Evolutionary conservation across 2,888 invertebrate species (phyloP).

Genomic region (Xanthia togata): DNA sequence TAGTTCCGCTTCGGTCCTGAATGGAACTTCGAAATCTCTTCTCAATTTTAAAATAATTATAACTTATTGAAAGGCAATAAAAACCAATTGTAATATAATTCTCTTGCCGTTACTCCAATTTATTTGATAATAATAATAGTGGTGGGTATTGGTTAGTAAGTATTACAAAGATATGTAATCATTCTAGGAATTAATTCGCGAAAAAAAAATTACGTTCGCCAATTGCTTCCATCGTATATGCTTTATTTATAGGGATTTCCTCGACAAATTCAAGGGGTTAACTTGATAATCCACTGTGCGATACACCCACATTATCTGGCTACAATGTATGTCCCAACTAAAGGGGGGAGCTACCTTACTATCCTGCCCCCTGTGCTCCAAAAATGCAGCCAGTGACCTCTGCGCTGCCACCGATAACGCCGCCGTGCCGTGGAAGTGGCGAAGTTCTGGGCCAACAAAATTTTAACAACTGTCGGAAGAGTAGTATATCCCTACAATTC

Average conservation of each 20-base stretch:
- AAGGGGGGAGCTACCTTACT: too few species aligned
- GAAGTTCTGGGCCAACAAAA: too few species aligned
- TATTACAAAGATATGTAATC: not conserved
- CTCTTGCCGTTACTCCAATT: not conserved
- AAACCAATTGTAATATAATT: too few species aligned
- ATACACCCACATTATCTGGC: not conserved
- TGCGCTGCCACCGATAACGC: too few species aligned
- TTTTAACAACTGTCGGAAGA: too few species aligned
- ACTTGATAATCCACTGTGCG: not conserved
- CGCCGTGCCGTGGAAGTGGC: too few species aligned
- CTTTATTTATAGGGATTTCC: not conserved
- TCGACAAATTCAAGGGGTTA: not conserved
- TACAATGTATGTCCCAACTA: not conserved
- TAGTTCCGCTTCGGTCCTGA: conserved; percentile 21
- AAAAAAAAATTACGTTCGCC: not conserved
- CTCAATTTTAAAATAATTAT: not conserved
- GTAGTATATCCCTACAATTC: not conserved
- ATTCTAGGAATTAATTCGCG: fast-evolving
- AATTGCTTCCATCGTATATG: not conserved
- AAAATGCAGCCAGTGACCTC: too few species aligned
- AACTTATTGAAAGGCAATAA: too few species aligned
- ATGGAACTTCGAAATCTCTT: not conserved
- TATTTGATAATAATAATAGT: not conserved
- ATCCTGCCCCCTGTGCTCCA: too few species aligned
- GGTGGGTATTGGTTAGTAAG: not conserved